Percentiles rank a stretch among this genome's conserved stretches.
Evolutionary conservation across 2,797 vertebrate genomes (phyloP).

Genomic region (Graptemys geographica): DNA sequence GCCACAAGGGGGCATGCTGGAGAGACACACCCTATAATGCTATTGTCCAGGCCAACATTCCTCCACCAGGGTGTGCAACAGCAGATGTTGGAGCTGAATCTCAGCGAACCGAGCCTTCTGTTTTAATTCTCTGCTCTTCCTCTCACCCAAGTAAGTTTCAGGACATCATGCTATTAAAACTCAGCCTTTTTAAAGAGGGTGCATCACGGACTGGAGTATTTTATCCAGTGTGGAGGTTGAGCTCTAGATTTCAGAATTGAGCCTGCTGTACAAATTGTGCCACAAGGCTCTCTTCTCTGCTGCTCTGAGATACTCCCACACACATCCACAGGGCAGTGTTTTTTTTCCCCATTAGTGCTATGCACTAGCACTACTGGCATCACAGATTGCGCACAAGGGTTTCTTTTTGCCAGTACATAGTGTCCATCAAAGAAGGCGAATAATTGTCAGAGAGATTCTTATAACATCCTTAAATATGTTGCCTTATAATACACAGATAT

Average conservation of each 20-base stretch:
- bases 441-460: background rate
- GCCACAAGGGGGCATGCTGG: no score
- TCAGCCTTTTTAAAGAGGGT: background rate
- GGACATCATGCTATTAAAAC: background rate
- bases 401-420: background rate
- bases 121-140: background rate
- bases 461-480: background rate
- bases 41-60: background rate
- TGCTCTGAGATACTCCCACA: background rate
- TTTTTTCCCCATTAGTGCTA: background rate
- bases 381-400: background rate
- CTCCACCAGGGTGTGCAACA: no score
- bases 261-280: background rate
- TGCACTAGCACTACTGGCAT: background rate
- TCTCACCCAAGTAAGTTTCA: background rate
- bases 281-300: background rate
- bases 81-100: background rate
- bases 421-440: background rate
- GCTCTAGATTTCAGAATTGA: background rate
- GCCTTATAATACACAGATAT: background rate
- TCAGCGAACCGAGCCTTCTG: background rate
- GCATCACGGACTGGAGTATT: background rate
- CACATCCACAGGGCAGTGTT: background rate
- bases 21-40: no score
- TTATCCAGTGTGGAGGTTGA: fast-evolving